These are phyloP conservation scores for Mamestra brassicae DNA, from an alignment of 2,888 invertebrate genomes.

Conservation along the genomic window DNA sequence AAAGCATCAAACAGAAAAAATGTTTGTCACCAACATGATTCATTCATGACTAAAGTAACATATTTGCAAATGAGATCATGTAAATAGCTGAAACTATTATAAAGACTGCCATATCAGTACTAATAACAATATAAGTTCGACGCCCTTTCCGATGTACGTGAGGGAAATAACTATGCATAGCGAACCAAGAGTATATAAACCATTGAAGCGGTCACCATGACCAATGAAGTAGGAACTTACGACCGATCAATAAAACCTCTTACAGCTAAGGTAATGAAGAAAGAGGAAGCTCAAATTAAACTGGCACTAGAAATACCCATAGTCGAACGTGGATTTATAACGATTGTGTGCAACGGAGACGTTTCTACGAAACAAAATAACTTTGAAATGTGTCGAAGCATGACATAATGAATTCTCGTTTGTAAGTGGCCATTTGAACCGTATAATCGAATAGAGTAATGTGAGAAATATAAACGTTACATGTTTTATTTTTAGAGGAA, in stretches of 20 bases:
- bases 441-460: slow-evolving; percentile 63
- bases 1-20: slow-evolving; percentile 56
- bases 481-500: slow-evolving; percentile 52
- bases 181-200: slow-evolving; percentile 81
- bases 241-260: slow-evolving; percentile 68
- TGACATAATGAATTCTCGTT: slow-evolving; percentile 71
- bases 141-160: slow-evolving; percentile 68
- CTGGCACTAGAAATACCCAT: slow-evolving; percentile 72
- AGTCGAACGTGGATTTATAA: slow-evolving; percentile 77
- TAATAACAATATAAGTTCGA: slow-evolving; percentile 72
- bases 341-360: slow-evolving; percentile 74
- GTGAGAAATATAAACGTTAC: slow-evolving; percentile 56
- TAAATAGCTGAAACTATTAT: slow-evolving; percentile 66
- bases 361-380: slow-evolving; percentile 81
- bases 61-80: slow-evolving; percentile 72
- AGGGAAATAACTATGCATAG: slow-evolving; percentile 80
- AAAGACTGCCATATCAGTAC: slow-evolving; percentile 69
- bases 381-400: slow-evolving; percentile 73
- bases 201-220: slow-evolving; percentile 75
- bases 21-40: slow-evolving; percentile 58
- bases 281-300: slow-evolving; percentile 71
- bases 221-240: slow-evolving; percentile 75
- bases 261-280: slow-evolving; percentile 63
- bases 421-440: slow-evolving; percentile 58
- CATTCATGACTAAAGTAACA: slow-evolving; percentile 68